A percentile compares a stretch with the other conserved stretches of the same genome.
These are phyloP conservation scores for Danionella cerebrum DNA, from an alignment of 2,113 vertebrate genomes.

Conservation along the genomic window DNA sequence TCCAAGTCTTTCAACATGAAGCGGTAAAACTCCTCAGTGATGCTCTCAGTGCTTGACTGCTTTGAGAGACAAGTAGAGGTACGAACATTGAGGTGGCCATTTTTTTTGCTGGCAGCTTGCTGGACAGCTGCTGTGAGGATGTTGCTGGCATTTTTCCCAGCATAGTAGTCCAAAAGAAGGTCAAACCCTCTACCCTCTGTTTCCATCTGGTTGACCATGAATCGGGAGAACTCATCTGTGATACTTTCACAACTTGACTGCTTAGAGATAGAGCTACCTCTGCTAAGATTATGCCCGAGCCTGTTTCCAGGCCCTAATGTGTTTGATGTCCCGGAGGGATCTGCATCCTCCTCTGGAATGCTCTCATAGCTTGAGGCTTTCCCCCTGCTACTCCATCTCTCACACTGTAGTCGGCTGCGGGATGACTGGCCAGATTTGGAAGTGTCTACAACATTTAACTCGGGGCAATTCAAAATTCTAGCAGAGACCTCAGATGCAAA, in stretches of 20 bases:
- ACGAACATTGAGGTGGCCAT: slow-evolving; percentile 78
- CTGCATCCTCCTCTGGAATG: slow-evolving; percentile 84
- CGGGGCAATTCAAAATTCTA: slow-evolving; percentile 87
- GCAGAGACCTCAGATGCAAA: slow-evolving; percentile 91
- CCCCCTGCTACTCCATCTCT: slow-evolving; percentile 80
- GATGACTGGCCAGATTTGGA: slow-evolving; percentile 77
- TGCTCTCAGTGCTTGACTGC: slow-evolving; percentile 96
- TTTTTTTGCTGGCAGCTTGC: slow-evolving; percentile 78
- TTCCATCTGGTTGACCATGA: slow-evolving; percentile 99
- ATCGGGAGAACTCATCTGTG: slow-evolving; percentile 93
- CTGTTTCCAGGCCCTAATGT: slow-evolving; percentile 69
- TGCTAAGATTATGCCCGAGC: slow-evolving; percentile 80
- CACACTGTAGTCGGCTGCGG: slow-evolving; percentile 79
- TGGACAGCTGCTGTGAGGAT: slow-evolving; percentile 86
- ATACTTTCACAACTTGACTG: slow-evolving; percentile 98
- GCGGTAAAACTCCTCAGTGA: slow-evolving; percentile 93
- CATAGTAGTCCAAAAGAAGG: slow-evolving; percentile 90
- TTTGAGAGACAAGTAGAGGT: slow-evolving; percentile 82
- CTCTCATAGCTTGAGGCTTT: slow-evolving; percentile 92
- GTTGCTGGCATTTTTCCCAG: slow-evolving; percentile 87
- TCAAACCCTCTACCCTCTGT: slow-evolving; percentile 90
- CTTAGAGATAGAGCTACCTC: slow-evolving; percentile 92
- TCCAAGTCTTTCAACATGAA: slow-evolving; percentile 91
- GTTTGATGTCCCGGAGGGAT: slow-evolving; percentile 60
- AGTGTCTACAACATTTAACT: slow-evolving; percentile 77